Conservation (phyloP, 2,113 vertebrate genomes). For the Siniperca knerii region DNA sequence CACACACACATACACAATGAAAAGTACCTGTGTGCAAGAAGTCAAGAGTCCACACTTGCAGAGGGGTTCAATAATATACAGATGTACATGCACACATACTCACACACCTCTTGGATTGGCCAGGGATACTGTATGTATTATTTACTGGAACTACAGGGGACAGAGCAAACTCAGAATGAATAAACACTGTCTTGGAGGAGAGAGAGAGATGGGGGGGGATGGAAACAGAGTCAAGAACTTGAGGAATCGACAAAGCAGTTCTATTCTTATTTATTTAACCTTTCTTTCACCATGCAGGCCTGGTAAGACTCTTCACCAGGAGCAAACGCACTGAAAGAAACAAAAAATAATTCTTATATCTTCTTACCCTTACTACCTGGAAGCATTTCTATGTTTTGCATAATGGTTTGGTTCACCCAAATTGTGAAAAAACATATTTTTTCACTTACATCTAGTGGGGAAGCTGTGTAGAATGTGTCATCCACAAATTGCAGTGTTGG, state of each 20-base stretch:
- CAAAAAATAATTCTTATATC: background rate
- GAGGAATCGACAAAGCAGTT: background rate
- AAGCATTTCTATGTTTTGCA: background rate
- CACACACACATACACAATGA: background rate
- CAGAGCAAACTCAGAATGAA: conserved; percentile 38
- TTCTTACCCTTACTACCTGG: background rate
- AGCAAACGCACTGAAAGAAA: background rate
- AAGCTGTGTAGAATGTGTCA: background rate
- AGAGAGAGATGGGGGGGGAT: background rate
- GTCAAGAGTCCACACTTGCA: conserved; percentile 16
- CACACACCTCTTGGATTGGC: conserved; percentile 18
- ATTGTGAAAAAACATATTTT: background rate
- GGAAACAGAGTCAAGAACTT: background rate
- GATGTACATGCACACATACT: conserved; percentile 15
- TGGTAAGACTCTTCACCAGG: background rate
- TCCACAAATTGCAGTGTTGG: too few species aligned
- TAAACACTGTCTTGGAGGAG: conserved; percentile 35
- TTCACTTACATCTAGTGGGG: background rate
- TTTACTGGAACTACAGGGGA: conserved; percentile 55
- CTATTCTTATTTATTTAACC: conserved; percentile 2
- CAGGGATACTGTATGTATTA: conserved; percentile 48
- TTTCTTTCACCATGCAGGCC: background rate
- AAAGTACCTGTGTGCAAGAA: background rate
- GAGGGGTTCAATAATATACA: conserved; percentile 17
- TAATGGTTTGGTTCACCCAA: background rate